phyloP scores from a whole-genome alignment of 92 coral and sea anemone genomes.

The Nematostella vectensis region DNA sequence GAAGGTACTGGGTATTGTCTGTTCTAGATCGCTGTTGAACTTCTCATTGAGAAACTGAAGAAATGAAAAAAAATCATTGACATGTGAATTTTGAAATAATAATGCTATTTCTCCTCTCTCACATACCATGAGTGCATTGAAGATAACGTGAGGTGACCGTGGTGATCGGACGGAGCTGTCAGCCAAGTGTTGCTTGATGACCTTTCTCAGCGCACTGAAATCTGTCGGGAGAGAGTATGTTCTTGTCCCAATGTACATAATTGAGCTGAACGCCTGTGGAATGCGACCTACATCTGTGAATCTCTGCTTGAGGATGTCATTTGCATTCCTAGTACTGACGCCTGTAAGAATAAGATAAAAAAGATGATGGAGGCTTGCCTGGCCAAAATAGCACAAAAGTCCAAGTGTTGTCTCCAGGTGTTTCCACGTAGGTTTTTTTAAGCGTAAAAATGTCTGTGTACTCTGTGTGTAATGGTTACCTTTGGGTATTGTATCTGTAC shows the following conservation, averaged over 20 bases:
- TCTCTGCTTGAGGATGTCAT: constrained; percentile 87
- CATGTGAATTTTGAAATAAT: too few species aligned
- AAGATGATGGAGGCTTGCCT: too few species aligned
- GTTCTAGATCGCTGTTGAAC: constrained; percentile 73
- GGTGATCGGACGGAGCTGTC: constrained; percentile 94
- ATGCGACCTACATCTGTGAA: constrained; percentile 80
- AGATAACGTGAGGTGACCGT: constrained; percentile 64
- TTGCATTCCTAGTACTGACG: constrained; percentile 53
- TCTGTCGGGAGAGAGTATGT: constrained; percentile 68
- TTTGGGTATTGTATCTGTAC: too few species aligned
- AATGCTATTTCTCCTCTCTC: too few species aligned
- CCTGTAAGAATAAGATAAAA: not conserved
- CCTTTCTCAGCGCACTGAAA: constrained; percentile 47
- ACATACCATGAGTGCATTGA: constrained; percentile 73
- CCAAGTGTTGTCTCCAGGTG: too few species aligned
- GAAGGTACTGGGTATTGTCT: constrained; percentile 68
- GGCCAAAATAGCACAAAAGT: too few species aligned
- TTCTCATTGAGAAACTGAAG: constrained; percentile 84
- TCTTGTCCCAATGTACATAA: constrained; percentile 81
- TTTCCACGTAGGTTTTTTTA: too few species aligned
- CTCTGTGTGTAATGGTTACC: too few species aligned
- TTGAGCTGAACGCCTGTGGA: constrained; percentile 95
- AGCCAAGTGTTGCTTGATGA: constrained; percentile 47
- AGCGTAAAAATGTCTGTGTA: too few species aligned
- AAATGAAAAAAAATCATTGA: not conserved